A percentile compares a stretch with the other conserved stretches of the same genome.
Evolutionary conservation across 2,113 vertebrate genomes (phyloP).

Genomic region (Ranitomeya variabilis): DNA sequence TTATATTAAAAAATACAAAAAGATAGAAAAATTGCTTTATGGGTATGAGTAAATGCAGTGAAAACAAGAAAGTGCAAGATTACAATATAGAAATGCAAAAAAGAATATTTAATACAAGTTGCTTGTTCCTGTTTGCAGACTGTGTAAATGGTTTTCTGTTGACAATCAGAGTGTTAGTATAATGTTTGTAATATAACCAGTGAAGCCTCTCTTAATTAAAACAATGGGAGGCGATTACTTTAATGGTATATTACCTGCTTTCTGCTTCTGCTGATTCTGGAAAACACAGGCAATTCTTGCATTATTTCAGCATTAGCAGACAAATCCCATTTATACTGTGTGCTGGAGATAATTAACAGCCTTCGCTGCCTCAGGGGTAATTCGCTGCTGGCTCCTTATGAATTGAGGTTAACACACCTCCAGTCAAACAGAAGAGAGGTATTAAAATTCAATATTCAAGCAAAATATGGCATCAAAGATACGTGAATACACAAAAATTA

Average conservation of each 20-base stretch:
- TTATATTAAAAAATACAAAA: neutral
- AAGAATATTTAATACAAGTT: neutral
- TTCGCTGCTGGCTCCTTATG: conserved; percentile 33
- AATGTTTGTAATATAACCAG: conserved; percentile 26
- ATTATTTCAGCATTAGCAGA: conserved; percentile 50
- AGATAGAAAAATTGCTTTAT: neutral
- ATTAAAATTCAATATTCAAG: conserved; percentile 43
- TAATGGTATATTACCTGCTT: conserved; percentile 48
- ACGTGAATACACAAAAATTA: conserved; percentile 1
- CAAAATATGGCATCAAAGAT: conserved; percentile 30
- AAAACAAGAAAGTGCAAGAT: neutral
- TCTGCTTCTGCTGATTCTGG: conserved; percentile 44
- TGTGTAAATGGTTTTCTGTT: conserved; percentile 8
- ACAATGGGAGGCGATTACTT: conserved; percentile 37
- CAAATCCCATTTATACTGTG: conserved; percentile 47
- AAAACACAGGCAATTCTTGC: conserved; percentile 38
- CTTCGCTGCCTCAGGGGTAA: conserved; percentile 47
- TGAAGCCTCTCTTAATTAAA: conserved; percentile 42
- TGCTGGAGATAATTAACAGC: conserved; percentile 50
- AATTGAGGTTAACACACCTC: conserved; percentile 49
- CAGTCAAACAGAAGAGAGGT: conserved; percentile 23
- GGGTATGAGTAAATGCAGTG: neutral
- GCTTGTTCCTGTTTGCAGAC: neutral
- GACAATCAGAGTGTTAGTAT: conserved; percentile 29
- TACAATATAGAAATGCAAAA: neutral